Conservation (phyloP, 2,113 vertebrate species). For the Struthio camelus region DNA sequence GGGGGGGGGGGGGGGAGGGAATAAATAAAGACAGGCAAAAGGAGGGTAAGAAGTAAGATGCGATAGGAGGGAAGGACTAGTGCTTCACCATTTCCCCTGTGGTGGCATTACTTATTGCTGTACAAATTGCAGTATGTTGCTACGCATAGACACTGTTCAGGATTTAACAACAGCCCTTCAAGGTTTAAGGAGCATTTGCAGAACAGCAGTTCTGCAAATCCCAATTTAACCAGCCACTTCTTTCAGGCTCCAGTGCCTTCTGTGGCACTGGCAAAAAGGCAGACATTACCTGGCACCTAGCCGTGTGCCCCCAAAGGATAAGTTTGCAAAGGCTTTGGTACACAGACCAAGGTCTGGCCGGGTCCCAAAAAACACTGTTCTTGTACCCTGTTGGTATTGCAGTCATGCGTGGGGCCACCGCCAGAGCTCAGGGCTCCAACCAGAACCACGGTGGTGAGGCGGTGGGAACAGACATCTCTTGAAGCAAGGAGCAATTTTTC, state of each 20-base stretch:
- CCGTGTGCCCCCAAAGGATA: neutral
- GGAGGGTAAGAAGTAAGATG: neutral
- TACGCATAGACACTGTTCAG: neutral
- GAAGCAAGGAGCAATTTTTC: neutral
- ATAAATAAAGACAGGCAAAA: neutral
- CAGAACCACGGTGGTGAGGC: accelerated
- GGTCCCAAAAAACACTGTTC: neutral
- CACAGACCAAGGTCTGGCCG: neutral
- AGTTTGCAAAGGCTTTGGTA: neutral
- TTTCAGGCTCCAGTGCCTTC: neutral
- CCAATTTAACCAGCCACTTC: neutral
- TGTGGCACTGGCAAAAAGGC: accelerated
- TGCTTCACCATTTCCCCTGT: accelerated
- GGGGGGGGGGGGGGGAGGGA: neutral
- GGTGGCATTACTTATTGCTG: neutral
- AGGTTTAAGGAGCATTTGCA: neutral
- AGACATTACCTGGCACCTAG: neutral
- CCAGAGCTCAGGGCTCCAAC: neutral
- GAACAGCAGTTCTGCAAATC: neutral
- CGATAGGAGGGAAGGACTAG: neutral
- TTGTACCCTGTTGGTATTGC: neutral
- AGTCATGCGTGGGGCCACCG: neutral
- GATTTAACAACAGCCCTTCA: neutral
- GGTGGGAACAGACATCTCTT: neutral
- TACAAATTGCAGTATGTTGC: neutral